Conservation (phyloP, 1,140 invertebrate genomes). For the Diuraphis noxia region DNA sequence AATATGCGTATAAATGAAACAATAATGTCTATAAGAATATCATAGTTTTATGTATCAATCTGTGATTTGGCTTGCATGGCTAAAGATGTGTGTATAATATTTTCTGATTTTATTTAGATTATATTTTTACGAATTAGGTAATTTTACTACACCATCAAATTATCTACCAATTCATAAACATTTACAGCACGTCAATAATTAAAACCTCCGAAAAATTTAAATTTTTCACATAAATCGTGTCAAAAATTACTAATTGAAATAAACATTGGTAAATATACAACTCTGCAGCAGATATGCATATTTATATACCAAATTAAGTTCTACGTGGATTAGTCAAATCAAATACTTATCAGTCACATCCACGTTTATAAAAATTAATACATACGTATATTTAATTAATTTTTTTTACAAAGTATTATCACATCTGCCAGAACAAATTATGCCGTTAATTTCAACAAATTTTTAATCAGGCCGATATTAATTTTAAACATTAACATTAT, state of each 20-base stretch:
- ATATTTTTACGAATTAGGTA: not conserved
- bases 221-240: not conserved
- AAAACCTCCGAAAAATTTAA: not conserved
- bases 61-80: too few relatives aligned
- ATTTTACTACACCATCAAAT: not conserved
- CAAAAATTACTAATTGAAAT: not conserved
- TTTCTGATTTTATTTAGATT: not conserved
- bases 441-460: not conserved
- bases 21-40: too few relatives aligned
- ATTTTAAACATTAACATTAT: not conserved
- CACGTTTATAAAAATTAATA: not conserved
- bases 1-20: too few relatives aligned
- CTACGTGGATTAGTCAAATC: not conserved
- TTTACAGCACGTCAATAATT: not conserved
- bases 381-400: not conserved
- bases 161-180: not conserved
- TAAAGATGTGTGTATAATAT: too few relatives aligned
- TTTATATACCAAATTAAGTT: not conserved
- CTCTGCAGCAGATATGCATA: not conserved
- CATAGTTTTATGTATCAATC: too few relatives aligned
- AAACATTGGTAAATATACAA: not conserved
- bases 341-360: not conserved
- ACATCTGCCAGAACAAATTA: too few relatives aligned
- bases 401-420: too few relatives aligned
- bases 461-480: not conserved